Base-by-base conservation (phyloP, 2,888 invertebrate genomes). In the Pollenia angustigena region DNA sequence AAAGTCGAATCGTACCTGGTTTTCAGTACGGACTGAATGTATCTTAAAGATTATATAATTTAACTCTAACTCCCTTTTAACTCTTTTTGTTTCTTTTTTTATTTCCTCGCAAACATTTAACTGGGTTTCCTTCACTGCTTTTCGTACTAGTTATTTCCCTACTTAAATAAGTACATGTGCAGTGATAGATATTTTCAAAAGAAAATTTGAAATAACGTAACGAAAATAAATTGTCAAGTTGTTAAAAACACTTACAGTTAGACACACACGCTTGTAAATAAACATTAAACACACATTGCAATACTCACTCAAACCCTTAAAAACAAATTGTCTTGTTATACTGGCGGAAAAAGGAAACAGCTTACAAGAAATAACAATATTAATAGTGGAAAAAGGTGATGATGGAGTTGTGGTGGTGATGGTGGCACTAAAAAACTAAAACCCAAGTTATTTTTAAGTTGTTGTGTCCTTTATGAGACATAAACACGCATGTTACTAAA, bases 291-390 rank as follows among this genome's bases (percentile, higher is more conserved):
- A 54, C 54, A 50, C 18, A 18, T 18, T 54, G 18, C 16, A 16
- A 9, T 54, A 54, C 18, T 10, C 4, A 1, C 16, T 16, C 7
- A 42, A 7, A 69, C 16, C 14, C 56, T 64, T 52, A 48, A 12
- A 69, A 12, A 69, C 4, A 60, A 42, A 60, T 60, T 54, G 68
- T 82, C 56, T 60, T 58, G 42, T 40, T 68, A 23, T 68, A 81
- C 16, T 12, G 54, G 18, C 75, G 68, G 75, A 68, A 82, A 81
- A 60, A 16, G 81, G 52, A 82, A 75, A 81, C 44, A 44, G 52
- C 50, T 81, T 64, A 74, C 44, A 42, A 42, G 56, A 66, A 44
- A 68, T 58, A 58, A 81, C 23, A 74, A 48, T 40, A 81, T 64
- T 6, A 48, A n/a, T 44, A 42, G 10, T 16, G 16, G 40, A 32